Evolutionary conservation across 64 coral and sea anemone species (phyloP).

Genomic region (Hydrozoanthus tunicans): DNA sequence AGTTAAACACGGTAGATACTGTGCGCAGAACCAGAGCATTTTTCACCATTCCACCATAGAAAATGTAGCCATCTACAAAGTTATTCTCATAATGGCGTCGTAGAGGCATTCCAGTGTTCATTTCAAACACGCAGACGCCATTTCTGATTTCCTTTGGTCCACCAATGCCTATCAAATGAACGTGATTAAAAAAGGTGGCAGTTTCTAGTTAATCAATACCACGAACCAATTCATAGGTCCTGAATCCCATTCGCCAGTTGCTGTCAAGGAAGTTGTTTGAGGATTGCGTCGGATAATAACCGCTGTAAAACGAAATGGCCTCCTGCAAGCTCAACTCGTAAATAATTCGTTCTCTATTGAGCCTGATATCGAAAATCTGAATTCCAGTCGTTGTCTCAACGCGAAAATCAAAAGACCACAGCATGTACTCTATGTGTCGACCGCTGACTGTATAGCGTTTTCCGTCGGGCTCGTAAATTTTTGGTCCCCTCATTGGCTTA

Average conservation of each 20-base stretch:
- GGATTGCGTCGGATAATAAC: background rate
- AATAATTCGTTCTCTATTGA: background rate
- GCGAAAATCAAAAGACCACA: too few species aligned
- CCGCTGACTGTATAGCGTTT: too few species aligned
- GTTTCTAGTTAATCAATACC: constrained; percentile 61
- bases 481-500: background rate
- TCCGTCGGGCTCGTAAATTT: too few species aligned
- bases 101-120: constrained; percentile 35
- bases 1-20: constrained; percentile 51
- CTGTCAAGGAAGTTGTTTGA: background rate
- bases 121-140: constrained; percentile 69
- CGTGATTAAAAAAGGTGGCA: constrained; percentile 12
- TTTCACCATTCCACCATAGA: constrained; percentile 53
- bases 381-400: constrained; percentile 39
- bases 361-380: constrained; percentile 54
- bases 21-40: constrained; percentile 39
- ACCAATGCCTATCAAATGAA: constrained; percentile 38
- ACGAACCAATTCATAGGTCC: background rate
- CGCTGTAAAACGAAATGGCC: too few species aligned
- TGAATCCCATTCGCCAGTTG: too few species aligned
- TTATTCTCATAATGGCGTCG: too few species aligned
- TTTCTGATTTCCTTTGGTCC: constrained; percentile 43
- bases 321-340: too few species aligned
- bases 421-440: too few species aligned
- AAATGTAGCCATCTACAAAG: constrained; percentile 36